phyloP scores from a whole-genome alignment of 2,113 vertebrate species.

The Cyanoderma ruficeps region DNA sequence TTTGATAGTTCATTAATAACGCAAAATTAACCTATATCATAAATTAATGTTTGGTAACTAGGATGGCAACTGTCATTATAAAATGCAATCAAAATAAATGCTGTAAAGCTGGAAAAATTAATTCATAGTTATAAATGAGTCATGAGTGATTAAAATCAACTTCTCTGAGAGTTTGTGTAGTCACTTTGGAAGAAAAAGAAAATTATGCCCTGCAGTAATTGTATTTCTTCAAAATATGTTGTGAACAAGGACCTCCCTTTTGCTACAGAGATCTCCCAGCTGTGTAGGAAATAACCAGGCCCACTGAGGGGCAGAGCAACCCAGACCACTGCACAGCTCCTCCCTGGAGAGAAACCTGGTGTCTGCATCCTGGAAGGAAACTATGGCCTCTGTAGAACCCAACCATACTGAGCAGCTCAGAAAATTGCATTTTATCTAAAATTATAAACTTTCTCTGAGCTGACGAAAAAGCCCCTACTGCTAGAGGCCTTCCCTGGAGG shows the following conservation, averaged over 20 bases:
- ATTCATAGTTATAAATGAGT: slow-evolving; percentile 27
- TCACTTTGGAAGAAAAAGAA: background rate
- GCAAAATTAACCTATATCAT: background rate
- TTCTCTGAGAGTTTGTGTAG: background rate
- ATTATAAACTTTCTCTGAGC: background rate
- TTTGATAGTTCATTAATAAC: slow-evolving; percentile 22
- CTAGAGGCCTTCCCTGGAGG: background rate
- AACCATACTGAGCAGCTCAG: background rate
- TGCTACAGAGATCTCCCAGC: background rate
- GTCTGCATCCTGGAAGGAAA: background rate
- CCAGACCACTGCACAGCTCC: background rate
- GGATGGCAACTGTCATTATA: background rate
- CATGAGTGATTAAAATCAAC: background rate
- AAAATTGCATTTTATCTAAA: background rate
- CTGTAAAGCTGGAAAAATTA: slow-evolving; percentile 7
- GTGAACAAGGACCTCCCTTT: background rate
- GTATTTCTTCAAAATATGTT: background rate
- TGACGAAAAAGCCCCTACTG: background rate
- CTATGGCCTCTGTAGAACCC: background rate
- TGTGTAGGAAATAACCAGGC: accelerated
- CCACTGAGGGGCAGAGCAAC: background rate
- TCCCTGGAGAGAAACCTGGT: background rate
- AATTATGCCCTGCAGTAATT: background rate
- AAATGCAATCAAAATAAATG: slow-evolving; percentile 29
- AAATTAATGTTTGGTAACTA: slow-evolving; percentile 25